Evolutionary conservation across 2,113 vertebrate genomes (phyloP), one percentile per base, ranked within the genome.

Genomic region (Esox niger): DNA sequence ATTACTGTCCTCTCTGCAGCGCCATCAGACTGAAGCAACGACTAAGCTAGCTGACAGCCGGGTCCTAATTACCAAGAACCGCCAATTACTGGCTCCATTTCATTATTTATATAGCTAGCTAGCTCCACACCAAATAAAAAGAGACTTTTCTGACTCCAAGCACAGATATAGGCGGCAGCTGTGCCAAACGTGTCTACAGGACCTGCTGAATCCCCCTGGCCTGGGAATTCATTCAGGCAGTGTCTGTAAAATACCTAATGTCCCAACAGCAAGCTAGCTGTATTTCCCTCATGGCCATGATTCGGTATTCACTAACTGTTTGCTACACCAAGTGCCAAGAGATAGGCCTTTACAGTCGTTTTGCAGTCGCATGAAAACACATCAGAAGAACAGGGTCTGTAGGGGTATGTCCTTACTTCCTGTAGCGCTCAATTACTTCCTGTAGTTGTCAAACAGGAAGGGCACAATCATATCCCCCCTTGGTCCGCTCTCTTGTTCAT

Each of bases 41-140:
- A 84, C 83, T 88, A 85, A 47, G 66, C 84, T 81, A 69, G 78
- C 86, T 88, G 88, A 89, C 88, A 90, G 86, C 81, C 85, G 84
- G 81, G 82, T 84, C 82, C 84, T 88, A 91, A 91, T 91, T 91
- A 91, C 86, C 82, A 81, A 87, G 84, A 89, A 86, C 87, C 79
- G 82, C 83, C 85, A 87, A 90, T 92, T 90, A 88, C 76, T 83
- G 79, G 84, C 86, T 84, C 78, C 80, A 80, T 86, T 90, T 86
- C 79, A 86, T 91, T 87, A 90, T 90, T 89, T 90, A 88, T 90
- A 87, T 87, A 79, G 71, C 82, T 43, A 43, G 38, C 17, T 43
- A 43, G 38, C 3, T 76, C 56, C 76, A 79, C 75, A 84, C 70
- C 78, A 88, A 86, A 90, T 84, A 86, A 84, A 74, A 88, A 87